Percentiles rank a stretch among this genome's conserved stretches.
Evolutionary conservation across 1,140 invertebrate genomes (phyloP).

Genomic region (Wasmannia auropunctata): DNA sequence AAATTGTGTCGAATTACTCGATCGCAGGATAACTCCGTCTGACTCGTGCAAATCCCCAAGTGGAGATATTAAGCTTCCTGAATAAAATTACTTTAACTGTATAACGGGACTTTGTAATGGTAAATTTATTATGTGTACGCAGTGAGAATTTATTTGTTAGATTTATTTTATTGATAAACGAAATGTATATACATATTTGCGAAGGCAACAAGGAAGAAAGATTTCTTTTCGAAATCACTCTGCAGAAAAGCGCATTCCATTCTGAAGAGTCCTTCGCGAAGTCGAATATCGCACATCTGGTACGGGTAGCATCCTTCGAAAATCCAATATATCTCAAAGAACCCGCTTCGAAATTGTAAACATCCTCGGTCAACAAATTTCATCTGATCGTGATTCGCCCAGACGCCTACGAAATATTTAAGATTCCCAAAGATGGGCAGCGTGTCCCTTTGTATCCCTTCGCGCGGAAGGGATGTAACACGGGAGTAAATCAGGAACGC

Average conservation of each 20-base stretch:
- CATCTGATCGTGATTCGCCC: constrained; percentile 5
- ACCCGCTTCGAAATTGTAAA: constrained; percentile 49
- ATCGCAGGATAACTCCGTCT: neutral
- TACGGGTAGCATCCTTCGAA: neutral
- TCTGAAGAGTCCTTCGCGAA: neutral
- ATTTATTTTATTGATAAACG: neutral
- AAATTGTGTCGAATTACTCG: constrained; percentile 16
- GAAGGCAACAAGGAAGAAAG: neutral
- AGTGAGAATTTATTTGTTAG: too few relatives aligned
- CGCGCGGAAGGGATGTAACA: neutral
- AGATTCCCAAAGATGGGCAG: neutral
- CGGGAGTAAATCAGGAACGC: constrained; percentile 31
- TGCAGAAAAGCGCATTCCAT: neutral
- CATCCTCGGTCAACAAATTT: constrained; percentile 39
- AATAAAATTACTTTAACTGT: neutral
- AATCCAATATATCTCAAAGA: constrained; percentile 52
- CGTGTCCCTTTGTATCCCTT: neutral
- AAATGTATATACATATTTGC: neutral
- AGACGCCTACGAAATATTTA: constrained; percentile 22
- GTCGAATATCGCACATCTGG: neutral
- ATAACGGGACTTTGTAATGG: neutral
- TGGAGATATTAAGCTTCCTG: neutral
- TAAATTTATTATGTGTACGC: neutral
- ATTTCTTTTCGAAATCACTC: neutral
- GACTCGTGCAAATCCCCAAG: neutral